Percentiles rank a stretch among this genome's conserved stretches.
Evolutionary conservation across 1,140 invertebrate species (phyloP).

Genomic region (Pseudomyrmex dendroicus): DNA sequence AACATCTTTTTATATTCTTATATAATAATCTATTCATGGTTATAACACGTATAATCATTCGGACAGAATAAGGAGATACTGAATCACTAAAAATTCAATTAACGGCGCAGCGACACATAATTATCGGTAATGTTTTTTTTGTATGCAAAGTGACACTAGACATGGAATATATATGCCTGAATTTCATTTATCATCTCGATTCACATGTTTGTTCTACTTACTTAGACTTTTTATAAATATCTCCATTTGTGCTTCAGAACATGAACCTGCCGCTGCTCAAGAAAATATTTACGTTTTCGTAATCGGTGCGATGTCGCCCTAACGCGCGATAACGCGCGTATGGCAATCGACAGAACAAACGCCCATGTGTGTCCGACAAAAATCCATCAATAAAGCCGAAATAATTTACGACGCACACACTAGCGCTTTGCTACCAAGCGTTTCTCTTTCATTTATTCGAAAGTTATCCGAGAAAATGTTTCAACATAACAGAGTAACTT

Average conservation of each 20-base stretch:
- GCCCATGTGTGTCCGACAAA: background rate
- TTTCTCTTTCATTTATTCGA: slow-evolving; percentile 34
- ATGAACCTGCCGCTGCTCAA: background rate
- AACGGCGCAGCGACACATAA: background rate
- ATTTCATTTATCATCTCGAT: slow-evolving; percentile 31
- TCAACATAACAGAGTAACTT: background rate
- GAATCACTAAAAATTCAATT: slow-evolving; percentile 43
- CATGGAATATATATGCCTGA: background rate
- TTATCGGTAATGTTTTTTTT: background rate
- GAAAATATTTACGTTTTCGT: slow-evolving; percentile 61
- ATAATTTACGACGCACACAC: slow-evolving; percentile 39
- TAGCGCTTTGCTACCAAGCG: background rate
- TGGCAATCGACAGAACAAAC: background rate
- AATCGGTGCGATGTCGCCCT: slow-evolving; percentile 38
- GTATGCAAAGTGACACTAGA: background rate
- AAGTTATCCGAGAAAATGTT: slow-evolving; percentile 11
- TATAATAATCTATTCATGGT: slow-evolving; percentile 3
- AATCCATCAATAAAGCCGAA: slow-evolving; percentile 49
- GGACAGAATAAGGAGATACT: background rate
- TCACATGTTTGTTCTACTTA: background rate
- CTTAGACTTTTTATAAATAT: slow-evolving; percentile 28
- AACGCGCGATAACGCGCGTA: slow-evolving; percentile 39
- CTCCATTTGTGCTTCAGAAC: slow-evolving; percentile 42
- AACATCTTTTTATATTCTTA: background rate
- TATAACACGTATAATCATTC: background rate